Base-by-base conservation (phyloP, 2,797 vertebrate genomes). In the Crypturellus tataupa region DNA sequence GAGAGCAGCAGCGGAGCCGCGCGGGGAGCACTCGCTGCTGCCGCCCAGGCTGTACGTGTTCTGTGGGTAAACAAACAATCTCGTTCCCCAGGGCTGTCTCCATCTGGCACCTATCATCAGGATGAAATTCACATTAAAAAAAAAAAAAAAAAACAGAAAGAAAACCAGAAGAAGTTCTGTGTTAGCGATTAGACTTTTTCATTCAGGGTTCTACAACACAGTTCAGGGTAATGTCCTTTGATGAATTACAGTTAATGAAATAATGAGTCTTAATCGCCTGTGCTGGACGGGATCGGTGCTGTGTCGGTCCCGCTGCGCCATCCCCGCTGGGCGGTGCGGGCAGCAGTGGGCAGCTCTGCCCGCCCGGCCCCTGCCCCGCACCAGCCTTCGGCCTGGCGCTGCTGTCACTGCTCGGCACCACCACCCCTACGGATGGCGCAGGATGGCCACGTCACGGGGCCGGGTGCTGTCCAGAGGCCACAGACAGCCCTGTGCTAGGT, bases 41-140 rank as follows among this genome's bases (percentile, higher is more conserved):
- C 80, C 81, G 93, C 89, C 97, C 96, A 93, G 80, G 95, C 89
- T 96, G 94, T 96, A 96, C 78, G 80, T 96, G 96, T 96, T 96
- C 91, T 97, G 95, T 95, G 96, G 94, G 78, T 96, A 97, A 97
- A 97, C 96, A 98, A 97, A 97, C 95, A 97, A 88, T 91, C 95
- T 95, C 90, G 91, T 93, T 97, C 97, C 97, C 96, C 87, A 97
- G 95, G 96, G 96, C 96, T 78, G 70, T 94, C 95, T 96, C 97
- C 97, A 98, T 97, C 97, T 97, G 97, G 97, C 94, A 97, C 93
- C 95, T 92, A 97, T 96, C 97, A 96, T 79, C 79, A 96, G 91
- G 94, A 96, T 77, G 94, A 97, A 97, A 97, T 94, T 91, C 94
- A 93, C 84, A 93, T 73, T 77, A 90, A 94, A 6, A 46, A 44